Percentiles rank a stretch among this genome's conserved stretches.
Evolutionary conservation across 2,888 invertebrate genomes (phyloP).

Genomic region (Clusia tigrina): DNA sequence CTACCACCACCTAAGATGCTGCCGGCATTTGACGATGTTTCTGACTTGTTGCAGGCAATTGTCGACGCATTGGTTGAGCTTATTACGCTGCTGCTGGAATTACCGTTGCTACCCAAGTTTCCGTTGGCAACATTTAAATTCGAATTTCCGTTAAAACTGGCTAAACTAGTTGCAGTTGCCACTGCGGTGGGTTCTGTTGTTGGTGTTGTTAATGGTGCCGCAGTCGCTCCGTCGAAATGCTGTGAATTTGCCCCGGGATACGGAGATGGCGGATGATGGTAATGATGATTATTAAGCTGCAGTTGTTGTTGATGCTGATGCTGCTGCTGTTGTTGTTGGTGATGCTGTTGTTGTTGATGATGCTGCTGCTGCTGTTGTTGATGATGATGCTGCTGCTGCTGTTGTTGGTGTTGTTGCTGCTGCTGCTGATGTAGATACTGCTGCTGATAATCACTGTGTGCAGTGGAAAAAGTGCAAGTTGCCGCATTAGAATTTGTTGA

Average conservation of each 20-base stretch:
- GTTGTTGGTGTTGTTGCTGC: slow-evolving; percentile 38
- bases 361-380: slow-evolving; percentile 33
- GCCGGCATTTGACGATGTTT: slow-evolving; percentile 36
- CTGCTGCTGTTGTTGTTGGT: slow-evolving; percentile 14
- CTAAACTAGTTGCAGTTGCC: slow-evolving; percentile 48
- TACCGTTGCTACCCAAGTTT: slow-evolving; percentile 45
- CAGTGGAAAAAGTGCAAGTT: slow-evolving; percentile 37
- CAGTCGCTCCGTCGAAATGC: slow-evolving; percentile 20
- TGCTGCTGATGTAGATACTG: slow-evolving; percentile 27
- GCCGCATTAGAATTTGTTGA: slow-evolving; percentile 26
- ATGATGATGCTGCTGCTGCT: slow-evolving; percentile 39
- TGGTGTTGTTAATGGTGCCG: slow-evolving; percentile 26
- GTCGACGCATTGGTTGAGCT: slow-evolving; percentile 11
- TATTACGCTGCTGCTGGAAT: slow-evolving; percentile 42
- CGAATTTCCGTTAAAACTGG: slow-evolving; percentile 61
- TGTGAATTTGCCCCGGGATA: slow-evolving; percentile 6
- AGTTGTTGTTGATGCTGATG: too few relatives aligned
- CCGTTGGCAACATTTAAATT: slow-evolving; percentile 55
- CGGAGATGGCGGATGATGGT: slow-evolving; percentile 19
- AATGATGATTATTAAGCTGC: too few relatives aligned
- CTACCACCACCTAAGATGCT: slow-evolving; percentile 22
- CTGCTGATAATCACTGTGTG: slow-evolving; percentile 1
- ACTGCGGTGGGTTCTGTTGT: slow-evolving; percentile 27
- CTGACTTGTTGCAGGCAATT: slow-evolving; percentile 35
- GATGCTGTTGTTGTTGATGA: slow-evolving; percentile 18